These are phyloP conservation scores for Geotrypetes seraphini DNA, from an alignment of 2,797 vertebrate species.

Conservation along the genomic window DNA sequence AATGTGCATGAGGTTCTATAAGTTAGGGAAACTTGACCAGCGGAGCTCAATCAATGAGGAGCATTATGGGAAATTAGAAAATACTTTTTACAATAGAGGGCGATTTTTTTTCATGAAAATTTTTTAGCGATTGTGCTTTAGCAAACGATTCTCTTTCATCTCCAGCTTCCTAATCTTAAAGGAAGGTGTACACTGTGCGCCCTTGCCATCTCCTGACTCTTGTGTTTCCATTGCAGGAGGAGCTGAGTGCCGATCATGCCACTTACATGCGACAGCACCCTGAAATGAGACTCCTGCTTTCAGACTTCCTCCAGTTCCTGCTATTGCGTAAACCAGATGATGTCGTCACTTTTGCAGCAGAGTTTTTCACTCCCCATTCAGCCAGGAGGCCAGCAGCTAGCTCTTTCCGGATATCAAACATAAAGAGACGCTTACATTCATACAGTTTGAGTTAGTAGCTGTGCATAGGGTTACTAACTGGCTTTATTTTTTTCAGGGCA, in stretches of 20 bases:
- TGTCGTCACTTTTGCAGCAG: conserved; percentile 62
- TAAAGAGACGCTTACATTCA: rapidly evolving
- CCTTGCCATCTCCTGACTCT: neutral
- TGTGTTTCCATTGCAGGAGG: conserved; percentile 50
- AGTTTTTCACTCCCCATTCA: conserved; percentile 66
- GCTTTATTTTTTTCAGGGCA: too few species aligned
- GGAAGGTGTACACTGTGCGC: too few species aligned
- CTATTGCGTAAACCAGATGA: conserved; percentile 71
- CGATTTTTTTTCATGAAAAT: too few species aligned
- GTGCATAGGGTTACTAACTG: too few species aligned
- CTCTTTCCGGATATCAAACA: conserved; percentile 15
- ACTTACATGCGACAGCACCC: conserved; percentile 71
- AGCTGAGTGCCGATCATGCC: conserved; percentile 60
- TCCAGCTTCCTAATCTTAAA: too few species aligned
- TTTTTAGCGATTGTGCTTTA: too few species aligned
- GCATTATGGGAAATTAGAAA: too few species aligned
- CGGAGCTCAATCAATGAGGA: too few species aligned
- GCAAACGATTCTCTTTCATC: too few species aligned
- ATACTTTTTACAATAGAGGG: too few species aligned
- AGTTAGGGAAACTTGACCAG: neutral
- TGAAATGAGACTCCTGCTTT: conserved; percentile 62
- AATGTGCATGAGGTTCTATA: neutral
- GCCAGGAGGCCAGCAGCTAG: neutral
- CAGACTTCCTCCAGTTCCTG: conserved; percentile 81
- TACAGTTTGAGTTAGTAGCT: too few species aligned